Evolutionary conservation across 2,113 vertebrate species (phyloP).

Genomic region (Lota lota): DNA sequence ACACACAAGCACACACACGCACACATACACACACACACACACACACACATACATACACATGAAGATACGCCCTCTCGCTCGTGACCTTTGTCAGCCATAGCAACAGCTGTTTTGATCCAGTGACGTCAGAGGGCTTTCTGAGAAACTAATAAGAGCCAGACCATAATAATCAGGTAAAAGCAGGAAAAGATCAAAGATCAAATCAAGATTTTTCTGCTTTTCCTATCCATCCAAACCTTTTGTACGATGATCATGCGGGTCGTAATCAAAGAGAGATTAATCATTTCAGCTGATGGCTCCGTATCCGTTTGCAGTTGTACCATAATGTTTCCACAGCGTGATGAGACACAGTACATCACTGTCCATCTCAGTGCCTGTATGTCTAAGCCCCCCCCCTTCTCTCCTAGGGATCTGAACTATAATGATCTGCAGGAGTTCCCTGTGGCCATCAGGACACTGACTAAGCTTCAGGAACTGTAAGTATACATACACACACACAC

Average conservation of each 20-base stretch:
- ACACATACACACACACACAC: conserved; percentile 7
- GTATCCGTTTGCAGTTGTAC: background rate
- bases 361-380: no score
- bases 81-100: conserved; percentile 21
- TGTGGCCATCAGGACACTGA: conserved; percentile 84
- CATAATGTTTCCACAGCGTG: no score
- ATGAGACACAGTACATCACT: no score
- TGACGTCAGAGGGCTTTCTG: conserved; percentile 31
- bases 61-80: background rate
- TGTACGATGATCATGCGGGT: background rate
- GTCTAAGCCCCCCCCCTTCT: no score
- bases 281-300: background rate
- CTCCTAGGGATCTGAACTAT: conserved; percentile 88
- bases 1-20: conserved; percentile 1
- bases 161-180: conserved; percentile 46
- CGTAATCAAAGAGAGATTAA: background rate
- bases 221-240: no score
- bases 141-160: conserved; percentile 54
- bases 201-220: conserved; percentile 30
- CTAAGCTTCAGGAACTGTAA: conserved; percentile 95
- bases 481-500: conserved; percentile 42
- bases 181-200: conserved; percentile 47
- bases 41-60: conserved; percentile 11
- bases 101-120: conserved; percentile 42
- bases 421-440: conserved; percentile 92